These are phyloP conservation scores for Cyaniris semiargus DNA, from an alignment of 2,888 invertebrate genomes.

Conservation along the genomic window DNA sequence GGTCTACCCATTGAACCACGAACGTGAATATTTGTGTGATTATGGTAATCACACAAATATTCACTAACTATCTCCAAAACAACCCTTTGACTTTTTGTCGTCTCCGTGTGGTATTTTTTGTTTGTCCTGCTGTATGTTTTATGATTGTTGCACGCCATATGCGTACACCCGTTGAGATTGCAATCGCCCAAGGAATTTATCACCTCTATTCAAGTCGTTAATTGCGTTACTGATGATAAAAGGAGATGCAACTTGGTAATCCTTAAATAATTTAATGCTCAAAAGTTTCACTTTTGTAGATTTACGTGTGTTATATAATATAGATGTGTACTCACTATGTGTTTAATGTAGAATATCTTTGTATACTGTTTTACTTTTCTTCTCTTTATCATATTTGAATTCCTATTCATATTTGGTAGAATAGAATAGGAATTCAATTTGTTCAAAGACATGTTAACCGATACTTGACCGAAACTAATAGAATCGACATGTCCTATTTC, in stretches of 20 bases:
- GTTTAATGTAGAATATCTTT: background rate
- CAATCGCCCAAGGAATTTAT: constrained; percentile 59
- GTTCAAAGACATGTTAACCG: background rate
- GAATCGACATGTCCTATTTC: constrained; percentile 1
- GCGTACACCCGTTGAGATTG: constrained; percentile 55
- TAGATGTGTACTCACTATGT: background rate
- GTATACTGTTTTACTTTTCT: background rate
- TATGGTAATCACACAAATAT: constrained; percentile 27
- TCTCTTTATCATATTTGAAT: no score
- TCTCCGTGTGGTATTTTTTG: constrained; percentile 47
- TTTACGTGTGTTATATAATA: background rate
- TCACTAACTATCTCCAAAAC: constrained; percentile 34
- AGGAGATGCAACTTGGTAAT: constrained; percentile 27
- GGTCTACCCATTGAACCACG: no score
- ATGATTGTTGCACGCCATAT: constrained; percentile 63
- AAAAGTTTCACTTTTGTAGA: constrained; percentile 10
- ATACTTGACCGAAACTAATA: constrained; percentile 25
- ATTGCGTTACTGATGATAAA: constrained; percentile 44
- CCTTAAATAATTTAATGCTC: constrained; percentile 9
- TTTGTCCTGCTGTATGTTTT: constrained; percentile 44
- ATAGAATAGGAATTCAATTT: constrained; percentile 12
- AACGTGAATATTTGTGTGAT: no score
- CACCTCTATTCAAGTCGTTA: constrained; percentile 48
- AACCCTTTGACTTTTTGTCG: constrained; percentile 46
- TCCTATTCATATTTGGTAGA: background rate